Base-by-base conservation (phyloP, 1,140 invertebrate genomes). In the Helicoverpa armigera region DNA sequence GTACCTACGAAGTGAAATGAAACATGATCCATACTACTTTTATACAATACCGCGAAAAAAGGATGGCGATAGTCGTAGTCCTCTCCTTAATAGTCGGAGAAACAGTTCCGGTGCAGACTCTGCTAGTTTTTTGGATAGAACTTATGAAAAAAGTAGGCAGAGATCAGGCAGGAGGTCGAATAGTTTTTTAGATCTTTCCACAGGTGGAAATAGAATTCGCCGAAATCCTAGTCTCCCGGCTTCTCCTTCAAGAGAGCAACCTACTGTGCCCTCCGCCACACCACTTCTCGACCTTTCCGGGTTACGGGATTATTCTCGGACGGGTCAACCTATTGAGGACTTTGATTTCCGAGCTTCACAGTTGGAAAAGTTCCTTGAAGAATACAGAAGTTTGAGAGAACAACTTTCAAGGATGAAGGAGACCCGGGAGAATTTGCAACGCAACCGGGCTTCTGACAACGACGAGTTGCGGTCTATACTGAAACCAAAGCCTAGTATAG, bases 311-410 rank as follows among this genome's bases (percentile, higher is more conserved):
- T 94, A 95, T 67, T 91, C 92, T 1, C 88, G 92, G 5, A 87
- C 91, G 1, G 92, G 92, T 18, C 94, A 95, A 81, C 95, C 95
- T 2, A 91, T 95, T 35, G 92, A 94, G 29, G 93, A 94, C 70
- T 97, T 97, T 88, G 97, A 97, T 85, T 97, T 97, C 89, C 96
- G 97, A 89, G 96, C 97, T 0, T 97, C 97, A 3, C 97, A 98
- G 88, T 91, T 98, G 60, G 97, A 97, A 87, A 96, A 96, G 50
- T 97, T 97, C 89, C 95, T 97, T 43, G 97, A 97, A 87, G 97
- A 98, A 86, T 98, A 98, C 87, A 95, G 97, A 82, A 96, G 95
- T 85, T 95, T 98, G 60, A 96, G 97, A 89, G 96, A 97, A 89
- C 97, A 97, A 89, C 89, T 98, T 79, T 97, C 96, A 74, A 96